Base-by-base conservation (phyloP, 1,140 invertebrate species). In the Gryon sp. region DNA sequence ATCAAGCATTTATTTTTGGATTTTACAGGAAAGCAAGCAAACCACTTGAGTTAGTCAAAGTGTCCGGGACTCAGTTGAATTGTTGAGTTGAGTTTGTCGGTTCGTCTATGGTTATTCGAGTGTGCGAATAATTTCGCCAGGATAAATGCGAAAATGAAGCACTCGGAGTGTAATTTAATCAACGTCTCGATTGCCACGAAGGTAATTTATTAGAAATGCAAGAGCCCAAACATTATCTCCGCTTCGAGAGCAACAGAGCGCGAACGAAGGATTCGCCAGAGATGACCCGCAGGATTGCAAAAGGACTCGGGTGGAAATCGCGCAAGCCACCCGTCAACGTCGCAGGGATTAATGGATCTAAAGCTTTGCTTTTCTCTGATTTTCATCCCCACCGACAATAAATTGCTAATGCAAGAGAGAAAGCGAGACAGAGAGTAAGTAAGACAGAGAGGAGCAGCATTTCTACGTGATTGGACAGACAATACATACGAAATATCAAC, bases 261-360 rank as follows among this genome's bases (percentile, higher is more conserved):
- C 41, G 45, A 16, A 55, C 46, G 57, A 41, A 18, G 57, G 43
- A 40, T 57, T 55, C 22, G 11, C 59, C 55, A 7, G 55, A 43
- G 68, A 63, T 73, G 62, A 68, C 63, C 48, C 53, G 36, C 53
- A 63, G 57, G 50, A 65, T 59, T 52, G 48, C 20, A 5, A 36
- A 11, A 40, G 40, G 45, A 41, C 57, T 59, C 40, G 59, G 40
- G 52, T 50, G 65, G 65, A 70, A 74, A 70, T 78, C 70, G 70
- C 59, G 18, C 65, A 26, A 53, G 60, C 60, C 15, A 65, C 69
- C 46, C 76, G 70, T 79, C 76, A 70, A 79, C 60, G 65, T 79
- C 60, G 46, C 22, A 12, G 28, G 65, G 63, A 79, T 79, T 79
- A 79, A 79, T 75, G 70, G 65, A 75, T 72, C 36, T 18, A n/a